Evolutionary conservation across 1,140 invertebrate genomes (phyloP).

Genomic region (Gryllus bimaculatus): DNA sequence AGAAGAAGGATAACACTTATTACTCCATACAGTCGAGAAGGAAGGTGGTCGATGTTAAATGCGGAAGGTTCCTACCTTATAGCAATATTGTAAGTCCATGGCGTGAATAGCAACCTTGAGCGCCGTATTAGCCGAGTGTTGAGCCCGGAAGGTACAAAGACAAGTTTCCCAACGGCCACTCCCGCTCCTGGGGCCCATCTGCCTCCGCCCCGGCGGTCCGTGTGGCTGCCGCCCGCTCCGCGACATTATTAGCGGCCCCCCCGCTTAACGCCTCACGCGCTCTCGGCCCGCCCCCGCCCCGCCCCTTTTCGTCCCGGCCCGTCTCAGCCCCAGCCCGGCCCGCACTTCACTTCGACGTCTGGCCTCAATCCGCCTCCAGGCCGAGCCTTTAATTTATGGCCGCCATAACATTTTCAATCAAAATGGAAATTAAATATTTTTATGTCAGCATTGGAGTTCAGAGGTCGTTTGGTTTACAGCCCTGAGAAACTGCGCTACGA

Average conservation of each 20-base stretch:
- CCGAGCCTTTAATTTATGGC: conserved; percentile 11
- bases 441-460: conserved; percentile 11
- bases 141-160: no score
- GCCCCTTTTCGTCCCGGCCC: background rate
- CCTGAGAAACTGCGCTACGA: background rate
- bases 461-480: background rate
- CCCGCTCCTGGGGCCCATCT: no score
- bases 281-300: background rate
- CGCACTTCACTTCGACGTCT: background rate
- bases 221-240: background rate
- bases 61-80: no score
- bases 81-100: no score
- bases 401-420: conserved; percentile 16
- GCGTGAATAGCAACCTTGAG: no score
- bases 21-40: no score
- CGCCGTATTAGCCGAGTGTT: no score
- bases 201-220: no score
- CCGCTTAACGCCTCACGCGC: no score
- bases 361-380: background rate
- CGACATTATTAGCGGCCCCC: background rate
- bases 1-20: no score
- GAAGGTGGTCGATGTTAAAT: no score
- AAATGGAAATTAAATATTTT: conserved; percentile 17
- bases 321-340: background rate
- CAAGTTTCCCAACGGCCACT: no score